Conservation (phyloP, 2,888 invertebrate species). For the Drosophila leonis region DNA sequence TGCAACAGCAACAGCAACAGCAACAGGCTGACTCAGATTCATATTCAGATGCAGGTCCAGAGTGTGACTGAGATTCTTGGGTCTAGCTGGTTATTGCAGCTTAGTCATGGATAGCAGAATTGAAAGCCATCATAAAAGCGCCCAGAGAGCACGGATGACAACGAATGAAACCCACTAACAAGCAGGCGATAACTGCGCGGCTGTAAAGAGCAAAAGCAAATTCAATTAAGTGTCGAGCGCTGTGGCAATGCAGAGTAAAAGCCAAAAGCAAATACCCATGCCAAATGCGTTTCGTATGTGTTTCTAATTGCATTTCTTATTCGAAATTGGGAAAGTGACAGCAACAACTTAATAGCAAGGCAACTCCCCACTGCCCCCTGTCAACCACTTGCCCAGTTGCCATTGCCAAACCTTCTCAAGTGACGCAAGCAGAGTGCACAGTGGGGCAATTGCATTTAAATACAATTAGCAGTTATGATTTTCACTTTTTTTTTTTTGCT, state of each 20-base stretch:
- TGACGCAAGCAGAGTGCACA: slow-evolving; percentile 60
- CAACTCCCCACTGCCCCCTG: neutral
- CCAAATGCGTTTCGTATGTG: slow-evolving; percentile 41
- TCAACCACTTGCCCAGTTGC: slow-evolving; percentile 7
- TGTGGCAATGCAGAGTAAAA: slow-evolving; percentile 62
- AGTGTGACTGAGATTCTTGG: slow-evolving; percentile 3
- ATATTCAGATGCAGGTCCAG: slow-evolving; percentile 26
- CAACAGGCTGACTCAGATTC: slow-evolving; percentile 30
- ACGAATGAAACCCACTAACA: slow-evolving; percentile 12
- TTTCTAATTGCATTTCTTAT: slow-evolving; percentile 65
- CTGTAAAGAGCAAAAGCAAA: slow-evolving; percentile 58
- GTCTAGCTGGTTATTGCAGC: slow-evolving; percentile 23
- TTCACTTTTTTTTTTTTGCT: slow-evolving; percentile 63
- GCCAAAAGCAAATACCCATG: slow-evolving; percentile 56
- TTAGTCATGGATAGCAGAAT: slow-evolving; percentile 68
- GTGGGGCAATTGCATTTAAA: slow-evolving; percentile 69
- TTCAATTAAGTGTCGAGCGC: slow-evolving; percentile 60
- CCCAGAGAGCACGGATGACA: slow-evolving; percentile 29
- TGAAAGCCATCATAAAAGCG: slow-evolving; percentile 66
- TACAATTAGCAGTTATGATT: slow-evolving; percentile 79
- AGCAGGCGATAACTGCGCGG: slow-evolving; percentile 50
- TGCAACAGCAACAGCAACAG: slow-evolving; percentile 9
- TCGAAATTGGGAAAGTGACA: slow-evolving; percentile 49
- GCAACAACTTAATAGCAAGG: slow-evolving; percentile 7
- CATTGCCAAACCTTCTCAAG: slow-evolving; percentile 31